Percentiles rank a stretch among this genome's conserved stretches.
Evolutionary conservation across 2,888 invertebrate species (phyloP).

Genomic region (Harpalus rubripes): DNA sequence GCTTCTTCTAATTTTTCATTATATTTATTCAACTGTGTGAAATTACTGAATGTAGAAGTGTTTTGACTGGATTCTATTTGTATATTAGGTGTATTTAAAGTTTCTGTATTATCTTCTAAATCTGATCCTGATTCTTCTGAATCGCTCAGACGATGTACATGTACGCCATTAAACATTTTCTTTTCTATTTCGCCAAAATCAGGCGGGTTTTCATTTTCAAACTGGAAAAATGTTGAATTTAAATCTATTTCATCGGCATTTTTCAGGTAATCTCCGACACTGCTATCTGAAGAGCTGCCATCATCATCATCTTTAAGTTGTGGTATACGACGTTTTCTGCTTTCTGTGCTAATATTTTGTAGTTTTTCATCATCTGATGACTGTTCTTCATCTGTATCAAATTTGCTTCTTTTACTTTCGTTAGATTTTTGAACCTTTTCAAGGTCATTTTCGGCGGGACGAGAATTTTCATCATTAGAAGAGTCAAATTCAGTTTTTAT

Average conservation of each 20-base stretch:
- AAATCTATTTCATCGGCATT: conserved; percentile 80
- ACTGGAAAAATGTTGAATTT: conserved; percentile 79
- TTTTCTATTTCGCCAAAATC: conserved; percentile 74
- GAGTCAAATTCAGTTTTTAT: conserved; percentile 42
- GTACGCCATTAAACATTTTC: conserved; percentile 73
- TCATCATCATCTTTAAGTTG: conserved; percentile 69
- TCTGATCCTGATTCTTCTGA: conserved; percentile 72
- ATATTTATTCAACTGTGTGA: conserved; percentile 81
- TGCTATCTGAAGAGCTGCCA: conserved; percentile 76
- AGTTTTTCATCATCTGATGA: conserved; percentile 26
- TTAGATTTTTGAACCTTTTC: not conserved
- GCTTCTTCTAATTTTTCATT: conserved; percentile 82
- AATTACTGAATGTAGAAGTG: conserved; percentile 74
- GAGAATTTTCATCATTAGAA: conserved; percentile 42
- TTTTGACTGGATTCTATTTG: conserved; percentile 42
- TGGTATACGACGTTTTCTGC: conserved; percentile 12
- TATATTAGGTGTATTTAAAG: conserved; percentile 56
- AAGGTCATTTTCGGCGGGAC: conserved; percentile 26
- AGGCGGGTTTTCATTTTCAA: conserved; percentile 64
- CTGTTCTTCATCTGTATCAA: conserved; percentile 7
- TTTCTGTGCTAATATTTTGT: conserved; percentile 16
- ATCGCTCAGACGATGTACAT: conserved; percentile 73
- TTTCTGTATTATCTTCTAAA: conserved; percentile 65
- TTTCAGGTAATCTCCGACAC: conserved; percentile 80
- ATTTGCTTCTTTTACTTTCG: conserved; percentile 2